These are phyloP conservation scores for Sus scrofa DNA, from an alignment of 2,113 vertebrate species.

Conservation along the genomic window DNA sequence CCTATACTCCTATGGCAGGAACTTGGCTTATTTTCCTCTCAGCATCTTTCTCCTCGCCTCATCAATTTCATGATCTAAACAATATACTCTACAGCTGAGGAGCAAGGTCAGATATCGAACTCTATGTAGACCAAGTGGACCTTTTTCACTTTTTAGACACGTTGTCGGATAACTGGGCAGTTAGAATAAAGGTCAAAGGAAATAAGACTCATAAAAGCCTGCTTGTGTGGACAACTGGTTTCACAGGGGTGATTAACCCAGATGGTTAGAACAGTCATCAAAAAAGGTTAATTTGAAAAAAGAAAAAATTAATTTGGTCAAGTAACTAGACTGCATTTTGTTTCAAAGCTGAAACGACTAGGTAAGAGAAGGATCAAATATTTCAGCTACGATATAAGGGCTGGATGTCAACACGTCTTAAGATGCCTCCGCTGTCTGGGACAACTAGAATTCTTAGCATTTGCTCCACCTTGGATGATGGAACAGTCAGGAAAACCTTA, in stretches of 20 bases:
- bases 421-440: neutral
- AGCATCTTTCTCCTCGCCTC: conserved; percentile 42
- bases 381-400: neutral
- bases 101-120: conserved; percentile 71
- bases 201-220: conserved; percentile 29
- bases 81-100: neutral
- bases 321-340: neutral
- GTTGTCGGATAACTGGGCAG: neutral
- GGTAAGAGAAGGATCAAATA: neutral
- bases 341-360: neutral
- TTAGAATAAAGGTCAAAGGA: conserved; percentile 63
- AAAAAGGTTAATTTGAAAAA: neutral
- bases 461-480: neutral
- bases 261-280: neutral
- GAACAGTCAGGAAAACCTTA: neutral
- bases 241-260: neutral
- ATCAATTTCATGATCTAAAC: conserved; percentile 69
- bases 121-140: conserved; percentile 4
- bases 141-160: conserved; percentile 14
- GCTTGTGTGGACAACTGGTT: neutral
- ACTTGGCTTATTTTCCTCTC: neutral
- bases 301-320: conserved; percentile 8
- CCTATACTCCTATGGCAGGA: neutral
- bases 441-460: neutral
- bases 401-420: neutral